Conservation (phyloP, 64 coral and sea anemone genomes). For the Exaiptasia diaphana region DNA sequence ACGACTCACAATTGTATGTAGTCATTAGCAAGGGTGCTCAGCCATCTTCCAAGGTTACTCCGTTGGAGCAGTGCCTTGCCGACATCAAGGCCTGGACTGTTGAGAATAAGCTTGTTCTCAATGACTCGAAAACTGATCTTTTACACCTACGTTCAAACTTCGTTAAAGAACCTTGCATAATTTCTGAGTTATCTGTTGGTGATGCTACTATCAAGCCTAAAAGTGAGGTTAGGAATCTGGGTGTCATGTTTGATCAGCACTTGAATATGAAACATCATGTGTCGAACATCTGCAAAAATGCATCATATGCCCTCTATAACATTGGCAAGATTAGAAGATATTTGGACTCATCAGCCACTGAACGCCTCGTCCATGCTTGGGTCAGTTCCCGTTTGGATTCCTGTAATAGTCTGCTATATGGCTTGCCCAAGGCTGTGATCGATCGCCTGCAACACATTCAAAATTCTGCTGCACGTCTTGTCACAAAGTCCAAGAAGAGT, state of each 20-base stretch:
- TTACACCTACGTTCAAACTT: slow-evolving; percentile 9
- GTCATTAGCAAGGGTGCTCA: neutral
- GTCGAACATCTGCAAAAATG: slow-evolving; percentile 37
- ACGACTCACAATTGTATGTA: slow-evolving; percentile 28
- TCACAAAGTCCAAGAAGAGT: slow-evolving; percentile 9
- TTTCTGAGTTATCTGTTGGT: neutral
- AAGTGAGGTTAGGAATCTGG: slow-evolving; percentile 29
- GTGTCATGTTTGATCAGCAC: slow-evolving; percentile 48
- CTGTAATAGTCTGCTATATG: slow-evolving; percentile 51
- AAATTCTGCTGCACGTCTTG: slow-evolving; percentile 49
- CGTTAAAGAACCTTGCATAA: neutral
- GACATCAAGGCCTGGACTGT: slow-evolving; percentile 18
- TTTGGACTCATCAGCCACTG: slow-evolving; percentile 12
- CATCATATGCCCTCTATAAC: slow-evolving; percentile 34
- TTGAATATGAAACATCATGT: slow-evolving; percentile 34
- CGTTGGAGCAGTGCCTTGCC: neutral
- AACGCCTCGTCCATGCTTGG: slow-evolving; percentile 48
- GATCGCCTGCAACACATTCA: slow-evolving; percentile 28
- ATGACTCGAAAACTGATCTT: slow-evolving; percentile 12
- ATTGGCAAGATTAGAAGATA: slow-evolving; percentile 52
- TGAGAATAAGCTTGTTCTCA: slow-evolving; percentile 26
- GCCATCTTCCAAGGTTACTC: neutral
- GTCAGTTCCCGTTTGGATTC: slow-evolving; percentile 17
- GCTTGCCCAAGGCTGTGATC: slow-evolving; percentile 25
- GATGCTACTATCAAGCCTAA: neutral